These are phyloP conservation scores for Sarcophilus harrisii DNA, from an alignment of 2,797 vertebrate genomes.

Conservation along the genomic window DNA sequence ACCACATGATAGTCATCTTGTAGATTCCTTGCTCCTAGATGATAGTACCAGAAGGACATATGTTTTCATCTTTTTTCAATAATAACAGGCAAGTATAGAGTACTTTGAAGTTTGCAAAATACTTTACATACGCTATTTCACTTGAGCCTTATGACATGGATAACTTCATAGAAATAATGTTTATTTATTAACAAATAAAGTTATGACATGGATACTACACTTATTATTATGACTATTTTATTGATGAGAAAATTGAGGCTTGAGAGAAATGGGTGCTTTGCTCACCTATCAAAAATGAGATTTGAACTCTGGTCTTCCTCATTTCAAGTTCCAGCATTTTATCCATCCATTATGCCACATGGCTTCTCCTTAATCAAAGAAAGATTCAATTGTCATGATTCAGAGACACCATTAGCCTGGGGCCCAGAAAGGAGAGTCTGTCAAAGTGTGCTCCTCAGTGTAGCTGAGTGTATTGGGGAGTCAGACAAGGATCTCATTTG, in stretches of 20 bases:
- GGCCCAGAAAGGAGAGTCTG: not conserved
- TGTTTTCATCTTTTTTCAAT: not conserved
- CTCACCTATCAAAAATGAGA: not conserved
- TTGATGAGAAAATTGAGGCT: not conserved
- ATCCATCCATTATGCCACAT: not conserved
- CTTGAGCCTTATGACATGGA: not conserved
- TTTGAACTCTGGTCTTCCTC: not conserved
- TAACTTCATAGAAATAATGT: too few relatives aligned
- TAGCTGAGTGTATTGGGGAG: not conserved
- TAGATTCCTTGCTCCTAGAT: not conserved
- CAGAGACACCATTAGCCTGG: not conserved
- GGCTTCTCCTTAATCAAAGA: not conserved
- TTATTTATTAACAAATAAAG: not conserved
- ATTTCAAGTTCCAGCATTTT: not conserved
- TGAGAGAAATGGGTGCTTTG: not conserved
- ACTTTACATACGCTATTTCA: not conserved
- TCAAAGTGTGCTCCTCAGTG: not conserved
- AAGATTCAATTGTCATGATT: not conserved
- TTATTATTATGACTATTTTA: not conserved
- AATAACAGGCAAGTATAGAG: not conserved
- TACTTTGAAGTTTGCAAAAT: not conserved
- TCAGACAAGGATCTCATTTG: not conserved
- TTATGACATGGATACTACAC: not conserved
- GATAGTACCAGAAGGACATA: not conserved
- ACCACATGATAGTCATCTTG: not conserved